Base-by-base conservation (phyloP, 2,113 vertebrate genomes). In the Brachyhypopomus gauderio region DNA sequence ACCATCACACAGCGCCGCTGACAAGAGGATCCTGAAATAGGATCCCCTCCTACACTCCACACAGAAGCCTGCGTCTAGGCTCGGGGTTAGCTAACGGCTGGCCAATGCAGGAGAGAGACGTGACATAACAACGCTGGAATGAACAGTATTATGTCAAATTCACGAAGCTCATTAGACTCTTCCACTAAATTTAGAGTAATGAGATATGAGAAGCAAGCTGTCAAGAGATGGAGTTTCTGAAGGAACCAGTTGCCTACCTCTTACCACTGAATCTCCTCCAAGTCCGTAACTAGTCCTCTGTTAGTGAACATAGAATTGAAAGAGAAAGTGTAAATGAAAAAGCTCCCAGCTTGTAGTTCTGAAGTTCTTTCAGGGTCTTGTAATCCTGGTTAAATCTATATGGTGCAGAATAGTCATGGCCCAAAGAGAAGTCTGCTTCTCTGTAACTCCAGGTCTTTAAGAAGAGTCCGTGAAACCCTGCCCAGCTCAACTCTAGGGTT, bases 401-500 rank as follows among this genome's bases (percentile, higher is more conserved):
- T 55, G 38, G 60, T 59, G 17, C 74, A 62, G 25, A 36, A 27
- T 30, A 58, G 38, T 45, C 77, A 64, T 63, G 56, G 17, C 73
- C 75, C 14, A 79, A 72, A 81, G 69, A n/a, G 41, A 81, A 63
- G 34, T 75, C 79, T 30, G 70, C 75, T 36, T 58, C n/a, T 48
- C 19, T 41, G 27, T 62, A 52, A 52, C 77, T 52, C 60, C 30
- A 73, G 64, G 52, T 69, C 56, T 85, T 82, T 75, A 16, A 85
- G 75, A 62, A 52, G 27, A 60, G 38, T 25, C 11, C 62, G 52
- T 45, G 67, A 78, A 85, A 78, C 81, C 76, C 79, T 79, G 79
- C 75, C 85, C 72, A 79, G 79, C 75, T 73, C 67, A 80, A 66
- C 67, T 66, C 48, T 52, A 70, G 66, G 52, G 64, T 77, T 86